Conservation (phyloP, 2,113 vertebrate species). For the Percina caprodes region DNA sequence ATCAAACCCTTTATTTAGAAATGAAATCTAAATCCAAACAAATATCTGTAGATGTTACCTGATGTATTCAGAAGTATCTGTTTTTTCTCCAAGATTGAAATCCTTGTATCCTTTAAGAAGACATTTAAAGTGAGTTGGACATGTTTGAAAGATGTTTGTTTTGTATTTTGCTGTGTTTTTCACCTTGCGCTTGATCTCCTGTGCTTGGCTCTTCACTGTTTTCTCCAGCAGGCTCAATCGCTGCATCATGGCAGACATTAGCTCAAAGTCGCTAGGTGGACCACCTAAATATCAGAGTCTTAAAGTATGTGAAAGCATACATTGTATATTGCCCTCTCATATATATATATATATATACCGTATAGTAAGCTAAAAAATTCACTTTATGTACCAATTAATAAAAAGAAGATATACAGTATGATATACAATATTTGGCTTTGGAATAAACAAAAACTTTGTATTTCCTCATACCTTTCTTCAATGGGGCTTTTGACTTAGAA, state of each 20-base stretch:
- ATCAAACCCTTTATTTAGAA: background rate
- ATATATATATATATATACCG: background rate
- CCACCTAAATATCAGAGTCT: slow-evolving; percentile 58
- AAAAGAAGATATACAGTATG: background rate
- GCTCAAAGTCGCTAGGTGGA: slow-evolving; percentile 73
- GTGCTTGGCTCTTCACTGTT: slow-evolving; percentile 81
- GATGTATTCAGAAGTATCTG: slow-evolving; percentile 76
- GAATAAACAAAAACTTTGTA: background rate
- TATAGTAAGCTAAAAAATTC: background rate
- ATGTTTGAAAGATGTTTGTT: background rate
- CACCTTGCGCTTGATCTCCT: slow-evolving; percentile 87
- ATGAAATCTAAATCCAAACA: background rate
- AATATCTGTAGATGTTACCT: slow-evolving; percentile 67
- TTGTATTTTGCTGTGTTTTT: background rate
- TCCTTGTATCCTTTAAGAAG: slow-evolving; percentile 85
- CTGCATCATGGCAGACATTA: slow-evolving; percentile 80
- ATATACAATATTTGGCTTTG: background rate
- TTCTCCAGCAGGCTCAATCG: slow-evolving; percentile 85
- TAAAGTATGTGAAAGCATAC: background rate
- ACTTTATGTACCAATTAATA: background rate
- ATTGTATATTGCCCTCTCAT: background rate
- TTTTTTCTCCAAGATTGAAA: slow-evolving; percentile 84
- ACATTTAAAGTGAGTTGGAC: background rate
- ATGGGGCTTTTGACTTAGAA: slow-evolving; percentile 45
- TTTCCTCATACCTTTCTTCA: slow-evolving; percentile 47